Percentiles rank a stretch among this genome's conserved stretches.
phyloP scores from a whole-genome alignment of 2,888 invertebrate species.

The Notocelia uddmanniana region DNA sequence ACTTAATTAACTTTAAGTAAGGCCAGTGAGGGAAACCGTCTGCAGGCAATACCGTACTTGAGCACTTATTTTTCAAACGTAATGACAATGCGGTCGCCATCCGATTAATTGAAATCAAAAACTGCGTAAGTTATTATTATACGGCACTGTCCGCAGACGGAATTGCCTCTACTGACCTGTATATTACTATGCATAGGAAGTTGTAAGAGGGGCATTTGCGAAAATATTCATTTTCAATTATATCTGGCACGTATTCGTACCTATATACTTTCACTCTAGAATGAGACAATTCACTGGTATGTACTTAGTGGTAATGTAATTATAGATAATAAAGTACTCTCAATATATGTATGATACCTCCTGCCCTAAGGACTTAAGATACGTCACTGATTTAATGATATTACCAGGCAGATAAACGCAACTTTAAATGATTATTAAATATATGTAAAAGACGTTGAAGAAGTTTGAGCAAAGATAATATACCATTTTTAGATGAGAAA shows the following conservation, averaged over 20 bases:
- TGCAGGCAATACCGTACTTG: not conserved
- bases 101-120: not conserved
- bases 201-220: slow-evolving; percentile 35
- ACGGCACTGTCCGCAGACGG: not conserved
- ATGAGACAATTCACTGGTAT: not conserved
- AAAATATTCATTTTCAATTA: slow-evolving; percentile 24
- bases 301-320: not conserved
- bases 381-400: not conserved
- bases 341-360: slow-evolving; percentile 16
- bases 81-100: no score
- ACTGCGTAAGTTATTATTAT: not conserved
- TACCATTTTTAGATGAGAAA: not conserved
- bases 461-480: slow-evolving; percentile 23
- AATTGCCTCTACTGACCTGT: not conserved
- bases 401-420: not conserved
- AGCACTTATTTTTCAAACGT: no score
- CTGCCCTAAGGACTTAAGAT: slow-evolving; percentile 19
- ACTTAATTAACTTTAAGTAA: slow-evolving; percentile 15
- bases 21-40: not conserved
- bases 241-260: not conserved
- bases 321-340: slow-evolving; percentile 8
- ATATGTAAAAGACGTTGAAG: not conserved
- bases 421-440: not conserved
- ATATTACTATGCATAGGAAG: slow-evolving; percentile 22
- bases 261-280: not conserved